Conservation (phyloP, 2,113 vertebrate species). For the Amphiprion percula region DNA sequence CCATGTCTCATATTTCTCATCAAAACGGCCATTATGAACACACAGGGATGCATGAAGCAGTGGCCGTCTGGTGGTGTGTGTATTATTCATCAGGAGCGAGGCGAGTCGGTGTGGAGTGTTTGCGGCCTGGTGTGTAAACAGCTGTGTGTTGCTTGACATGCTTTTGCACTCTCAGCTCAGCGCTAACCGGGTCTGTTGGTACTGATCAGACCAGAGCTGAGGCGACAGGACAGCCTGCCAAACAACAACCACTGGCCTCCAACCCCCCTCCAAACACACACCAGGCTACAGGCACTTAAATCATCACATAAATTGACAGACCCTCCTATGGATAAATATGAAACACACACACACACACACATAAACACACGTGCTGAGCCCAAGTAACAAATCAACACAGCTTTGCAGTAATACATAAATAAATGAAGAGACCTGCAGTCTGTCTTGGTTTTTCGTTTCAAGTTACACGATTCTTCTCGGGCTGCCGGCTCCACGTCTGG, state of each 20-base stretch:
- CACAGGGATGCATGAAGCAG: constrained; percentile 47
- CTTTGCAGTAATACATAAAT: constrained; percentile 74
- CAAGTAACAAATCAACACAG: constrained; percentile 62
- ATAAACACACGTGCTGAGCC: constrained; percentile 38
- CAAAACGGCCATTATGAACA: constrained; percentile 16
- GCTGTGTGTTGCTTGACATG: constrained; percentile 95
- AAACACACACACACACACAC: constrained; percentile 54
- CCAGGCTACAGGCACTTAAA: constrained; percentile 44
- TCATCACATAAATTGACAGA: constrained; percentile 60
- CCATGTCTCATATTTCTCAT: constrained; percentile 33
- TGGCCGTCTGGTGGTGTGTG: constrained; percentile 86
- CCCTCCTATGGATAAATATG: constrained; percentile 48
- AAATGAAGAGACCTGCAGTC: constrained; percentile 65
- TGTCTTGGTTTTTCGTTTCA: constrained; percentile 51
- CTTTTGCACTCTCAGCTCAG: constrained; percentile 97
- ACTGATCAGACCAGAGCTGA: constrained; percentile 92
- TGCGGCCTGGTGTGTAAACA: constrained; percentile 92
- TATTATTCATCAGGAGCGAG: constrained; percentile 89
- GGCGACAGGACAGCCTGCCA: constrained; percentile 91
- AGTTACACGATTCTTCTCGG: constrained; percentile 23
- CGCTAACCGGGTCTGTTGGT: constrained; percentile 86
- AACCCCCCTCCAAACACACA: constrained; percentile 13
- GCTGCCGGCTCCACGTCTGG: constrained; percentile 46
- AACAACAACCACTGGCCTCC: constrained; percentile 78
- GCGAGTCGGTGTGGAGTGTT: constrained; percentile 79